Percentiles rank a stretch among this genome's conserved stretches.
Evolutionary conservation across 2,797 vertebrate species (phyloP).

Genomic region (Oreochromis mossambicus): DNA sequence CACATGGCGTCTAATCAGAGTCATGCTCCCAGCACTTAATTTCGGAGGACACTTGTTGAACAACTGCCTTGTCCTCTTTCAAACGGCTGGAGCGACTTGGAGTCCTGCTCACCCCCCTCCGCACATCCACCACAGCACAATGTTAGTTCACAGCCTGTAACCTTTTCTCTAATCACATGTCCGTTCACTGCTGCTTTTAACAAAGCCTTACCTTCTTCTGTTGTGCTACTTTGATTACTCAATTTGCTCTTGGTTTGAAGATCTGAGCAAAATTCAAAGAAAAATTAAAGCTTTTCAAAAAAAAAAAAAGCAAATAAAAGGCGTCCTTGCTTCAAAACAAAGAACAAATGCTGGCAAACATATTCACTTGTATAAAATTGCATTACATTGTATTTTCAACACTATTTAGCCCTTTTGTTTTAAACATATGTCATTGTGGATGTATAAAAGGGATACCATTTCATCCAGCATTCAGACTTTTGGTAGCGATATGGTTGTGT

Average conservation of each 20-base stretch:
- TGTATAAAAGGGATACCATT: not conserved
- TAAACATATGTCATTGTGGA: not conserved
- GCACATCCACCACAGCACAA: conserved; percentile 22
- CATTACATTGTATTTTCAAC: not conserved
- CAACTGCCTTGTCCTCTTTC: conserved; percentile 71
- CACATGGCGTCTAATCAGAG: conserved; percentile 76
- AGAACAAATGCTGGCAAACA: not conserved
- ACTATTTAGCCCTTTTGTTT: not conserved
- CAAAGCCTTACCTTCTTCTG: not conserved
- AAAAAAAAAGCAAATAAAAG: not conserved
- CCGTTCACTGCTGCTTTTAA: conserved; percentile 12
- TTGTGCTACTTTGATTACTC: conserved; percentile 8
- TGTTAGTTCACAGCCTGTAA: conserved; percentile 47
- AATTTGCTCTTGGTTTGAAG: not conserved
- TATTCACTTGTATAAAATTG: not conserved
- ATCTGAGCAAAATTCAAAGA: not conserved
- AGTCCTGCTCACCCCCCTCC: conserved; percentile 37
- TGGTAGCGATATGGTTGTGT: not conserved
- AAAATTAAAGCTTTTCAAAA: not conserved
- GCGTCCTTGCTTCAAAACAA: not conserved
- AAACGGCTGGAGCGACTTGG: conserved; percentile 26
- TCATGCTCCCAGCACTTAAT: conserved; percentile 71
- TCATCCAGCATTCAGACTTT: not conserved
- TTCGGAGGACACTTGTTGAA: conserved; percentile 71
- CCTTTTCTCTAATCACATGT: conserved; percentile 11